phyloP scores from a whole-genome alignment of 2,113 vertebrate genomes.

The Baryphthengus martii region DNA sequence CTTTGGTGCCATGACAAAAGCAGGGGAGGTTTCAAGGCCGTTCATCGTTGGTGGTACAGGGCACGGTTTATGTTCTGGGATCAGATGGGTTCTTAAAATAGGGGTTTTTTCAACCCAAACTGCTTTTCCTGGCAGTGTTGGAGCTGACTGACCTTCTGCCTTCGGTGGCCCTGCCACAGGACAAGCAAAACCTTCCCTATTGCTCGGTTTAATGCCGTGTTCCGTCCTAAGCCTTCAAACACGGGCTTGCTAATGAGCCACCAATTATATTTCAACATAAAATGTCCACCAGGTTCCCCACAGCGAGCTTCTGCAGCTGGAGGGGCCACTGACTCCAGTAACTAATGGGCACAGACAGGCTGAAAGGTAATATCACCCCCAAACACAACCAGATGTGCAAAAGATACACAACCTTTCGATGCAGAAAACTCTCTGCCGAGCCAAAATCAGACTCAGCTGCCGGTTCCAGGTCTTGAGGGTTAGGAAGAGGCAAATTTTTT shows the following conservation, averaged over 20 bases:
- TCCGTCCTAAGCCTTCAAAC: neutral
- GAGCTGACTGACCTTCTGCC: neutral
- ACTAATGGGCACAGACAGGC: neutral
- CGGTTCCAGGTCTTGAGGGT: neutral
- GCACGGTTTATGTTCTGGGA: neutral
- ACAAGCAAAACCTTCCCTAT: neutral
- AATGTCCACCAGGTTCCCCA: neutral
- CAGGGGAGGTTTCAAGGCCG: neutral
- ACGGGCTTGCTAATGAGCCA: neutral
- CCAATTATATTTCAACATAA: neutral
- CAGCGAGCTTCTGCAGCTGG: neutral
- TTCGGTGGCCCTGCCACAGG: neutral
- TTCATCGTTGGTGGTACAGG: neutral
- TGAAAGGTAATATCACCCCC: neutral
- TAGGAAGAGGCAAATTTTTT: neutral
- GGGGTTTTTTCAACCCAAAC: neutral
- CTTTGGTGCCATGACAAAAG: neutral
- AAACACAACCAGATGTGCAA: conserved; percentile 40
- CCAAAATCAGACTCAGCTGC: conserved; percentile 12
- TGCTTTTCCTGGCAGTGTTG: neutral
- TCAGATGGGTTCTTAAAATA: neutral
- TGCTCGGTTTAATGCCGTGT: neutral
- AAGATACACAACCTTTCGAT: neutral
- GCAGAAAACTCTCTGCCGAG: neutral
- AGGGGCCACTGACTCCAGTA: neutral